Evolutionary conservation across 2,113 vertebrate species (phyloP).

Genomic region (Ondatra zibethicus): DNA sequence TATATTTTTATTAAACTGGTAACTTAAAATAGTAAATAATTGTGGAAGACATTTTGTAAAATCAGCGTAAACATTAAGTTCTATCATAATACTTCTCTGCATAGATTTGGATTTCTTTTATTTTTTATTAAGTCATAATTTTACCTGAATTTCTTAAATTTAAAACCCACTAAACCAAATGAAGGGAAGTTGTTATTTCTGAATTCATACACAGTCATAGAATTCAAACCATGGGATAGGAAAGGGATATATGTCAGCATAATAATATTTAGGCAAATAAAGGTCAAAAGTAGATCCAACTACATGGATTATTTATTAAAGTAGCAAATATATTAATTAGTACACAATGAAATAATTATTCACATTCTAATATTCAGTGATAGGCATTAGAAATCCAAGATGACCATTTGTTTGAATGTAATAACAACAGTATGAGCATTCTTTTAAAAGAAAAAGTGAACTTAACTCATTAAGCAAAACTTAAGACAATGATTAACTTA

Average conservation of each 20-base stretch:
- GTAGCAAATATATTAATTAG: background rate
- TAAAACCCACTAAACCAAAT: background rate
- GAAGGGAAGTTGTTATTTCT: background rate
- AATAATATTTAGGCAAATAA: constrained; percentile 19
- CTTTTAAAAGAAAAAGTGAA: constrained; percentile 30
- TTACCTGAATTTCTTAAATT: background rate
- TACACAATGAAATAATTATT: background rate
- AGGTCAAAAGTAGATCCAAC: background rate
- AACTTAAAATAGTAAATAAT: constrained; percentile 40
- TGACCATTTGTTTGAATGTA: background rate
- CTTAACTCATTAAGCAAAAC: background rate
- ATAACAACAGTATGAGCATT: background rate
- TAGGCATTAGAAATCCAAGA: background rate
- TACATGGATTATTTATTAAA: constrained; percentile 4
- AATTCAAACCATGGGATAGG: background rate
- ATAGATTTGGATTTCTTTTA: background rate
- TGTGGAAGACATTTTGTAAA: background rate
- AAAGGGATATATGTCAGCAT: background rate
- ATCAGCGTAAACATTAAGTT: background rate
- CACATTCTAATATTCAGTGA: constrained; percentile 13
- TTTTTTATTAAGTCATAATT: background rate
- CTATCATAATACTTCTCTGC: background rate
- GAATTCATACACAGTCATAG: background rate
- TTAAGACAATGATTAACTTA: background rate
- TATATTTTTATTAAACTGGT: constrained; percentile 25